These are phyloP conservation scores for Bolinopsis microptera DNA, from an alignment of 37 sponge, comb jelly and placozoan species.

Conservation along the genomic window DNA sequence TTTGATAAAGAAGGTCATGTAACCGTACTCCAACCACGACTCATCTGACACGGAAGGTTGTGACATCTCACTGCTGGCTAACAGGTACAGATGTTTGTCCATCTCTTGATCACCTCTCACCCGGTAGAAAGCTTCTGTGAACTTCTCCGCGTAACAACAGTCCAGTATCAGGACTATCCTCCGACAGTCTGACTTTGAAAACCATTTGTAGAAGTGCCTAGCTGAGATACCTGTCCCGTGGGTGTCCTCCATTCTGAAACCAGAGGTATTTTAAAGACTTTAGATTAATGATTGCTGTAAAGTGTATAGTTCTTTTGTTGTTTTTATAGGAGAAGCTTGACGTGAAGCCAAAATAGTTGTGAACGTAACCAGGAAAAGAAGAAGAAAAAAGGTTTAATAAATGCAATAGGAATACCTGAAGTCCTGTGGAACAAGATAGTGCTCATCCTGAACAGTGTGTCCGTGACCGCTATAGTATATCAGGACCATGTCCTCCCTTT, in stretches of 20 bases:
- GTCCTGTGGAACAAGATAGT: slow-evolving; percentile 19
- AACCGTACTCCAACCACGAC: slow-evolving; percentile 18
- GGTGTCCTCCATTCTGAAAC: background rate
- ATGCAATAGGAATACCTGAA: no score
- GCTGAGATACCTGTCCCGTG: background rate
- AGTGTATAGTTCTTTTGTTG: no score
- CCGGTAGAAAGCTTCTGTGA: slow-evolving; percentile 23
- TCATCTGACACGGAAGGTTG: background rate
- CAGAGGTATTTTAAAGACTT: no score
- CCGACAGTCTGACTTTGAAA: background rate
- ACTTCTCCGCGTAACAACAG: slow-evolving; percentile 36
- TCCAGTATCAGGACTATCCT: background rate
- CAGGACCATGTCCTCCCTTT: background rate
- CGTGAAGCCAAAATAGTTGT: no score
- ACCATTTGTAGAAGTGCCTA: background rate
- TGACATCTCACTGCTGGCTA: background rate
- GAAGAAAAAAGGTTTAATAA: no score
- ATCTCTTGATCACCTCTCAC: background rate
- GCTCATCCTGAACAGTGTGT: background rate
- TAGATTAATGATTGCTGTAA: no score
- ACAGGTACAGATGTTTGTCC: background rate
- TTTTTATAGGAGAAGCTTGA: no score
- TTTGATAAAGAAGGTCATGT: slow-evolving; percentile 36
- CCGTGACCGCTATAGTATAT: slow-evolving; percentile 26
- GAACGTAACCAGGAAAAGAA: no score